Base-by-base conservation (phyloP, 2,888 invertebrate genomes). In the Epirrhoe tristata region DNA sequence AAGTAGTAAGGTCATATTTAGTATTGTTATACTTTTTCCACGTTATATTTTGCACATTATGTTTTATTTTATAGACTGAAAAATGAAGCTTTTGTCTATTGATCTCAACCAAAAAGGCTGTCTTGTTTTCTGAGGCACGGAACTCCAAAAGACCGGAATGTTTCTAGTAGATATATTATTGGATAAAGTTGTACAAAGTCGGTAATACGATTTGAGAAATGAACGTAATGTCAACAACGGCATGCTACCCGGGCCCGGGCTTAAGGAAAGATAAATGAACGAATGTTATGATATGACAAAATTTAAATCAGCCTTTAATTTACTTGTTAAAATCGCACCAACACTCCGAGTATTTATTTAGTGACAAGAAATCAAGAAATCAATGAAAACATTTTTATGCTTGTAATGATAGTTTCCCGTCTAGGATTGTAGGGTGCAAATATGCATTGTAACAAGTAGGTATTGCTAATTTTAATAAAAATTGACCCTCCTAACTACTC, bases 121-220 rank as follows among this genome's bases (percentile, higher is more conserved):
- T 8, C 5, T 36, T 51, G 34, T 36, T 3, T 46, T 58, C 3
- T 16, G 12, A 24, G 16, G 50, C 50, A 36, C 50, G 36, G 39
- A 59, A 24, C 58, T 14, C 51, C 12, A 69, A 77, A 75, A 74
- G 77, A 78, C 73, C 74, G 74, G 75, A 72, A 58, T 75, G 77
- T 77, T 78, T 71, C 73, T 70, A 81, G 79, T 80, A 83, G 81
- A 86, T 86, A 85, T 87, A 84, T 84, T 84, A 82, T 83, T 81
- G 79, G 82, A 81, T 81, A 82, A 85, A 84, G 81, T 82, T 83
- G 84, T 83, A 85, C 78, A 77, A 71, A 84, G 81, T 84, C 78
- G 75, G 86, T 86, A 87, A 89, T 90, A 87, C 85, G 83, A 84
- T 87, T 89, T 91, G 90, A 91, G 86, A 89, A 91, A 92, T 90